These are phyloP conservation scores for Drusus annulatus DNA, from an alignment of 1,140 invertebrate genomes.

Conservation along the genomic window DNA sequence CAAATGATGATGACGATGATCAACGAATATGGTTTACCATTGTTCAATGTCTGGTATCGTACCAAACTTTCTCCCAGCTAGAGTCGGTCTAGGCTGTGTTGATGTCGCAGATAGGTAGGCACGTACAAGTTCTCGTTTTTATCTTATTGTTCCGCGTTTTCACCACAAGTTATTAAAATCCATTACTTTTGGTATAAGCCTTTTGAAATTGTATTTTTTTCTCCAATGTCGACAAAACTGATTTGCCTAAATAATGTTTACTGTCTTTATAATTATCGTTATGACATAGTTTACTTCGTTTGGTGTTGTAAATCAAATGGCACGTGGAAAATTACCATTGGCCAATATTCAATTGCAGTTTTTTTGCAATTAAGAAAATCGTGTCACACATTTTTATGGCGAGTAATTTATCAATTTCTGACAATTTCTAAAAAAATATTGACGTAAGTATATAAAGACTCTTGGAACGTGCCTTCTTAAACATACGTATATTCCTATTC, in stretches of 20 bases:
- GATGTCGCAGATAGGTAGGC: no score
- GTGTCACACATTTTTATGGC: no score
- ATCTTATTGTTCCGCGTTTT: not conserved
- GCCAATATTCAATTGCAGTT: no score
- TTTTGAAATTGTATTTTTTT: not conserved
- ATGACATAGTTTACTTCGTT: constrained; percentile 2
- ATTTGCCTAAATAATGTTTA: no score
- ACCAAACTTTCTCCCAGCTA: constrained; percentile 17
- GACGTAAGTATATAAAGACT: no score
- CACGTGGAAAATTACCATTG: no score
- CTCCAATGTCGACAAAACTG: not conserved
- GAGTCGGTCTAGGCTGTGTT: not conserved
- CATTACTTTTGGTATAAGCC: not conserved
- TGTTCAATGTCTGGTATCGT: constrained; percentile 20
- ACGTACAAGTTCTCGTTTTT: not conserved
- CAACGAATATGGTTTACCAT: constrained; percentile 18
- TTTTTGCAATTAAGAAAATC: no score
- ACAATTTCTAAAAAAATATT: no score
- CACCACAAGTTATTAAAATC: not conserved
- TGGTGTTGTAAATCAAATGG: not conserved
- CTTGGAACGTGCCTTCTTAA: no score
- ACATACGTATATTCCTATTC: no score
- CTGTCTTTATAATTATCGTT: not conserved
- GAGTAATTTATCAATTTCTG: no score
- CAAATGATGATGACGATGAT: constrained; percentile 32